These are phyloP conservation scores for Scaptomyza pallida DNA, from an alignment of 1,140 invertebrate species.

Conservation along the genomic window DNA sequence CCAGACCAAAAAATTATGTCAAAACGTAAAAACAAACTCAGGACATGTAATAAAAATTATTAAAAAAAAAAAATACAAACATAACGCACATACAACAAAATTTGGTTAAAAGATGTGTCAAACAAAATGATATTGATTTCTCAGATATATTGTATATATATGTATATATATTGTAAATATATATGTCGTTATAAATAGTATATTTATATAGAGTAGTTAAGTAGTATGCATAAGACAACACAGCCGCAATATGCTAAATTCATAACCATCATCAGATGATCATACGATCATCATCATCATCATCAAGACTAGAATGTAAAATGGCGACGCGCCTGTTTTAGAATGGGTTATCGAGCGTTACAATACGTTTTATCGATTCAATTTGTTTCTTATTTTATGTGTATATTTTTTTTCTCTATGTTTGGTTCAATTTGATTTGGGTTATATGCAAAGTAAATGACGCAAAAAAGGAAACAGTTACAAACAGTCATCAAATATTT, in stretches of 20 bases:
- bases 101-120: slow-evolving; percentile 58
- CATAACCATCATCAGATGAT: slow-evolving; percentile 63
- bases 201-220: slow-evolving; percentile 64
- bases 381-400: slow-evolving; percentile 20
- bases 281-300: slow-evolving; percentile 57
- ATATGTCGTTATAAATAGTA: slow-evolving; percentile 45
- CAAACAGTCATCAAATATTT: slow-evolving; percentile 65
- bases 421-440: slow-evolving; percentile 39
- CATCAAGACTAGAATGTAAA: slow-evolving; percentile 71
- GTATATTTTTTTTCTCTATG: slow-evolving; percentile 40
- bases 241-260: slow-evolving; percentile 80
- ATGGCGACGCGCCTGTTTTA: slow-evolving; percentile 48
- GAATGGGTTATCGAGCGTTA: slow-evolving; percentile 39
- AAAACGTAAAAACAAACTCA: slow-evolving; percentile 64
- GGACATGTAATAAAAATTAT: too few species aligned
- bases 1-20: slow-evolving; percentile 58
- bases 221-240: slow-evolving; percentile 80
- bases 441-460: slow-evolving; percentile 61
- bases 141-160: too few species aligned
- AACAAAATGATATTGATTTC: slow-evolving; percentile 40
- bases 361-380: slow-evolving; percentile 37
- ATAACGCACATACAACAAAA: slow-evolving; percentile 75
- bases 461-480: slow-evolving; percentile 44
- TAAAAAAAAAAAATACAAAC: slow-evolving; percentile 66
- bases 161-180: slow-evolving; percentile 56